These are phyloP conservation scores for Sepiola atlantica DNA, from an alignment of 2,888 invertebrate genomes.

Conservation along the genomic window DNA sequence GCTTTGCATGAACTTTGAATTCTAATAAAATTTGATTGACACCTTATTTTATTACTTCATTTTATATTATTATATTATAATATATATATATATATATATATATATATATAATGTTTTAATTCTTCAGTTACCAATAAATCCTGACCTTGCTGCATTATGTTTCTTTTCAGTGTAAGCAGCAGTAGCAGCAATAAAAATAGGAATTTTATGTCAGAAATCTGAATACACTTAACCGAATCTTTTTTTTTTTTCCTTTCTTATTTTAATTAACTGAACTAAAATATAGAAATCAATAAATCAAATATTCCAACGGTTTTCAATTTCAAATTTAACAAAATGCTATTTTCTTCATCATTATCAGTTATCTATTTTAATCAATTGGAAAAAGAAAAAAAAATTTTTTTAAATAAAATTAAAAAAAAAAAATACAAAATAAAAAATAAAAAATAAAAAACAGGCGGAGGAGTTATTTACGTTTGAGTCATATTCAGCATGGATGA, in stretches of 20 bases:
- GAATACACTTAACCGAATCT: not conserved
- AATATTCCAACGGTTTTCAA: conserved; percentile 14
- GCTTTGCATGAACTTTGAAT: too few relatives aligned
- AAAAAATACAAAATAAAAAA: not conserved
- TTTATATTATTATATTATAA: too few relatives aligned
- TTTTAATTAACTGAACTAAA: conserved; percentile 16
- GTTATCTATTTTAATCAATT: conserved; percentile 19
- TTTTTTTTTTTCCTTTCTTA: not conserved
- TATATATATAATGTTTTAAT: not conserved
- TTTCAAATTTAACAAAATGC: conserved; percentile 23
- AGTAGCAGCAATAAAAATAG: not conserved
- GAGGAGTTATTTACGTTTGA: conserved; percentile 22
- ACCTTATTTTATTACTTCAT: too few relatives aligned
- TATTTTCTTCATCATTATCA: conserved; percentile 32
- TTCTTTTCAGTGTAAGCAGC: not conserved
- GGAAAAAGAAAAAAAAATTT: not conserved
- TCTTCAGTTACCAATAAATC: not conserved
- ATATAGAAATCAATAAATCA: conserved; percentile 19
- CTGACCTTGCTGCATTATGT: conserved; percentile 13
- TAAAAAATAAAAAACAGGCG: not conserved
- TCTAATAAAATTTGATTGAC: too few relatives aligned
- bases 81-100: too few relatives aligned
- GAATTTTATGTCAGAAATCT: not conserved
- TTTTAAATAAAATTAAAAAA: too few relatives aligned
- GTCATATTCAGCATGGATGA: conserved; percentile 19